Evolutionary conservation across 2,888 invertebrate species (phyloP), one percentile per base, ranked within the genome.

Genomic region (Acronicta aceris): DNA sequence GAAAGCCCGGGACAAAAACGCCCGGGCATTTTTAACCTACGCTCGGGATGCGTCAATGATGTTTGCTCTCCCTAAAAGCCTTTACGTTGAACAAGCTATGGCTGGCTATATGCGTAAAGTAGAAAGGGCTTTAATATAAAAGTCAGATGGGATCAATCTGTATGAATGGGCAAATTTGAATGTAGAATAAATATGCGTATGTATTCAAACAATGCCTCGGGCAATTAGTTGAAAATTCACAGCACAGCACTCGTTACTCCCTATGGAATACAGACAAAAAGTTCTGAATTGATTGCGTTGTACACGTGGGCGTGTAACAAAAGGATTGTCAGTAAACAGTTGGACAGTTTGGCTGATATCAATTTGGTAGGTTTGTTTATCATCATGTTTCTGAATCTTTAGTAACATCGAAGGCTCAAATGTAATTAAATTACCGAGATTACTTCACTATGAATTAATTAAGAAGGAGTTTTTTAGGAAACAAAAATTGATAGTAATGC

Each of bases 1-100:
- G 81, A 85, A 87, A 86, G 83, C 79, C 77, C 69, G 76, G 82
- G 79, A 83, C 84, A 86, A 89, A 89, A 88, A 87, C 76, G 84
- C 79, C 79, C 80, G 59, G 81, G 77, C 83, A 81, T 88, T 90
- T 90, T 89, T 86, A 87, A 87, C 86, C 84, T 80, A 78, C 81
- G 74, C 78, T 76, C 77, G 81, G 84, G 86, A 89, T 85, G 90
- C 90, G 87, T 88, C 91, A 86, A 91, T 89, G 90, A 89, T 92
- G 88, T 92, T 92, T 93, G 86, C 91, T 84, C 84, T 85, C 79
- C 84, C 89, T 91, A 92, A 93, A 93, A 93, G 92, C 91, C 85
- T 88, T 78, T 80, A 79, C 81, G 73, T 69, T 66, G 72, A 80
- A 81, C 73, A 70, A 76, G 76, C 78, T 82, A 83, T 78, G 78